Conservation (phyloP, 2,113 vertebrate species). For the Rhipidura dahli region DNA sequence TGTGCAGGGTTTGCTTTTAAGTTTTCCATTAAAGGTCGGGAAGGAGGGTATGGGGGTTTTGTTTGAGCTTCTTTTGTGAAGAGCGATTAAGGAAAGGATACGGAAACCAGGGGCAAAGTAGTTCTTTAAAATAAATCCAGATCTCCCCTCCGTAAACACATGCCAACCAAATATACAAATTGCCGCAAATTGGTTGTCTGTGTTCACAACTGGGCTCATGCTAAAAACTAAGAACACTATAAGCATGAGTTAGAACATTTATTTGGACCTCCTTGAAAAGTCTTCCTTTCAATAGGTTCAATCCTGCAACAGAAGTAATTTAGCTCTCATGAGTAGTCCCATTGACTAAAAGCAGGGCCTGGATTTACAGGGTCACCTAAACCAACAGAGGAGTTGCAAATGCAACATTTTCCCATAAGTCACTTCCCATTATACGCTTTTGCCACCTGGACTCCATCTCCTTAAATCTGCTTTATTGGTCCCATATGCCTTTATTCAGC, state of each 20-base stretch:
- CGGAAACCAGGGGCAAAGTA: neutral
- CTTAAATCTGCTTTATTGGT: slow-evolving; percentile 53
- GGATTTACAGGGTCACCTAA: slow-evolving; percentile 64
- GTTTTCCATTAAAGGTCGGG: neutral
- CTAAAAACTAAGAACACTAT: slow-evolving; percentile 17
- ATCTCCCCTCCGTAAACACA: slow-evolving; percentile 33
- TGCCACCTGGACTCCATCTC: slow-evolving; percentile 62
- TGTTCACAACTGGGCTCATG: neutral
- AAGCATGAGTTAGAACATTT: slow-evolving; percentile 24
- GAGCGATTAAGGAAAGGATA: slow-evolving; percentile 11
- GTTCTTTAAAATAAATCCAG: slow-evolving; percentile 40
- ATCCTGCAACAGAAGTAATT: slow-evolving; percentile 28
- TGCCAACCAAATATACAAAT: slow-evolving; percentile 39
- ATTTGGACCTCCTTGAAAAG: slow-evolving; percentile 47
- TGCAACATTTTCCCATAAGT: slow-evolving; percentile 58
- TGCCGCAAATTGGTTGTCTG: neutral
- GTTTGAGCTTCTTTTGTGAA: slow-evolving; percentile 40
- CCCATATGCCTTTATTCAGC: slow-evolving; percentile 40
- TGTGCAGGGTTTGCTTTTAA: slow-evolving; percentile 21
- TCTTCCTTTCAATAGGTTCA: slow-evolving; percentile 40
- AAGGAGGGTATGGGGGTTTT: neutral
- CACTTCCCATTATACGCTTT: slow-evolving; percentile 58
- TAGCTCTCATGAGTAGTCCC: slow-evolving; percentile 54
- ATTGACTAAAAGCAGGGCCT: slow-evolving; percentile 40
- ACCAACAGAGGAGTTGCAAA: slow-evolving; percentile 56